Evolutionary conservation across 2,797 vertebrate species (phyloP), one percentile per base, ranked within the genome.

Genomic region (Oreortyx pictus): DNA sequence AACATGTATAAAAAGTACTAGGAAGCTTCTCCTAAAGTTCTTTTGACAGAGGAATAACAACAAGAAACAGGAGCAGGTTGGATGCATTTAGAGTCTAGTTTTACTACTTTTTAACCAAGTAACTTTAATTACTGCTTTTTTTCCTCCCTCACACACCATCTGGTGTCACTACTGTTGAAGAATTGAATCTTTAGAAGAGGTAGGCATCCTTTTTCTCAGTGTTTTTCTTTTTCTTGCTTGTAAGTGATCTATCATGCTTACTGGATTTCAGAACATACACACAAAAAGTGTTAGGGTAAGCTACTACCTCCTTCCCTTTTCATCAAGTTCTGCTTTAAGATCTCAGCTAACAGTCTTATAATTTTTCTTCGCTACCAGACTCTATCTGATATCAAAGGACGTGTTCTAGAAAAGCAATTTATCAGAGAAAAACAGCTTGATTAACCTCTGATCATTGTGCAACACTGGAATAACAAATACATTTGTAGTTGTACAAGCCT

Each of bases 371-470:
- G 71, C 46, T 86, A 50, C 4, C n/a, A 49, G 60, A 59, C 12
- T 76, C 37, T 56, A 20, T 72, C 76, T 54, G 78, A 25, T 77
- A 67, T 67, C 85, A 84, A 7, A 49, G 41, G 11, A 6, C 62
- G 15, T 57, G 65, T 57, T 90, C 5, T 9, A 84, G n/a, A 76
- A 43, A 89, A 92, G 39, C 33, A 88, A 88, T 89, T 89, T 83
- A 88, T 14, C 54, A 66, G 46, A 67, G 54, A 57, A 93, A 93
- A 93, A 2, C 44, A 52, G 4, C 39, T 75, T 83, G 64, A 86
- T 90, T 93, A 96, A 92, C 86, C 65, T 90, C 87, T 92, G 57
- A 85, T 43, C 47, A 31, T 29, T 18, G 20, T 64, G 31, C 77
- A 80, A 88, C 31, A 25, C 47, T 44, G 72, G 29, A 81, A 25